phyloP scores from a whole-genome alignment of 2,888 invertebrate species.

The Acleris sparsana region DNA sequence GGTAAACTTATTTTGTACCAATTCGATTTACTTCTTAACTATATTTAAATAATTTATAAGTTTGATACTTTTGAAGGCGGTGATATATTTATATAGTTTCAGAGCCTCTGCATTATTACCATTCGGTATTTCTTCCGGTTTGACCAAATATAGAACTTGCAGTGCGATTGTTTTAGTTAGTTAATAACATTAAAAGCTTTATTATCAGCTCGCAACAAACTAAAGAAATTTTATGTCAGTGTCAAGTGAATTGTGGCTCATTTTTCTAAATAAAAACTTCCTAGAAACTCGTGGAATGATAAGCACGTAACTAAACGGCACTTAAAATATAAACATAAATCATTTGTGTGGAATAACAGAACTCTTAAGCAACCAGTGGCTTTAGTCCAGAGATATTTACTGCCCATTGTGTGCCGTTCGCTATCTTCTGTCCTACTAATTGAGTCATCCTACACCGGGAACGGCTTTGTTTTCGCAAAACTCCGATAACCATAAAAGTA shows the following conservation, averaged over 20 bases:
- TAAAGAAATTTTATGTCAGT: too few relatives aligned
- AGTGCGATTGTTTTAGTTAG: too few relatives aligned
- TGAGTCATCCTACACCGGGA: constrained; percentile 76
- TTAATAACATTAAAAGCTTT: too few relatives aligned
- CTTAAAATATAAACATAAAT: constrained; percentile 32
- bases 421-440: constrained; percentile 73
- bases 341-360: constrained; percentile 19
- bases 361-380: constrained; percentile 37
- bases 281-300: constrained; percentile 2
- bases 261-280: neutral
- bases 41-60: neutral
- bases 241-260: too few relatives aligned
- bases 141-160: too few relatives aligned
- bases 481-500: constrained; percentile 60
- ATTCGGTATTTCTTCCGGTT: too few relatives aligned
- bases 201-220: too few relatives aligned
- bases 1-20: constrained; percentile 18
- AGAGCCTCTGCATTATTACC: too few relatives aligned
- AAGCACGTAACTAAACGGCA: constrained; percentile 8
- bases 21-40: constrained; percentile 3
- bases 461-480: constrained; percentile 77
- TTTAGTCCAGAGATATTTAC: constrained; percentile 61
- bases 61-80: too few relatives aligned
- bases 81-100: too few relatives aligned
- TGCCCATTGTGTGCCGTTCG: constrained; percentile 62